These are phyloP conservation scores for Hymenopus coronatus DNA, from an alignment of 2,888 invertebrate genomes.

Conservation along the genomic window DNA sequence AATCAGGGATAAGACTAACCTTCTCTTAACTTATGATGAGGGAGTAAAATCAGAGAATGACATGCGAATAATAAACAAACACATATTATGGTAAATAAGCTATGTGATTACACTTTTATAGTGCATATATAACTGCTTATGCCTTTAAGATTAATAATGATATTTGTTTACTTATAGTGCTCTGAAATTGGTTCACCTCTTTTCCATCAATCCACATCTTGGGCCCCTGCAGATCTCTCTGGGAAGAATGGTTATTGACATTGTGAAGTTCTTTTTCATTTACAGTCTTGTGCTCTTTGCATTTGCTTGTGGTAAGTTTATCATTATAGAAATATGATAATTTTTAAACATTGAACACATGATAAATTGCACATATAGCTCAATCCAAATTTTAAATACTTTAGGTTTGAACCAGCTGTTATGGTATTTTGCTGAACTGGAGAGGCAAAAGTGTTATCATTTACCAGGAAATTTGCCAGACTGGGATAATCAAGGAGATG, in stretches of 20 bases:
- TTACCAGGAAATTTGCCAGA: slow-evolving; percentile 68
- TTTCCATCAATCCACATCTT: slow-evolving; percentile 89
- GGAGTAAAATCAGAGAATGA: background rate
- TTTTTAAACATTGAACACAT: background rate
- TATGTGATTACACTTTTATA: background rate
- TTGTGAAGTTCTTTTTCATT: slow-evolving; percentile 89
- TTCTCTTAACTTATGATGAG: too few relatives aligned
- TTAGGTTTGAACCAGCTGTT: slow-evolving; percentile 62
- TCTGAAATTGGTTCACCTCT: slow-evolving; percentile 85
- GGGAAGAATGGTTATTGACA: slow-evolving; percentile 86
- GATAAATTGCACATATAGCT: background rate
- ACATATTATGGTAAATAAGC: background rate
- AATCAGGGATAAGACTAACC: too few relatives aligned
- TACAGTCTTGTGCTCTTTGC: slow-evolving; percentile 85
- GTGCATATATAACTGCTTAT: background rate
- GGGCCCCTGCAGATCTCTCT: slow-evolving; percentile 90
- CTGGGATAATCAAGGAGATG: slow-evolving; percentile 71
- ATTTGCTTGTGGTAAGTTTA: slow-evolving; percentile 78
- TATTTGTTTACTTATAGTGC: slow-evolving; percentile 57
- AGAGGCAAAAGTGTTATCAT: slow-evolving; percentile 74
- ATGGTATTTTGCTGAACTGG: slow-evolving; percentile 90
- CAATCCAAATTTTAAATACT: slow-evolving; percentile 17
- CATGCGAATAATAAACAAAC: background rate
- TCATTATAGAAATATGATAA: background rate
- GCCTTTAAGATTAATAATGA: background rate